These are phyloP conservation scores for Drosophila ogumai DNA, from an alignment of 1,140 invertebrate genomes.

Conservation along the genomic window DNA sequence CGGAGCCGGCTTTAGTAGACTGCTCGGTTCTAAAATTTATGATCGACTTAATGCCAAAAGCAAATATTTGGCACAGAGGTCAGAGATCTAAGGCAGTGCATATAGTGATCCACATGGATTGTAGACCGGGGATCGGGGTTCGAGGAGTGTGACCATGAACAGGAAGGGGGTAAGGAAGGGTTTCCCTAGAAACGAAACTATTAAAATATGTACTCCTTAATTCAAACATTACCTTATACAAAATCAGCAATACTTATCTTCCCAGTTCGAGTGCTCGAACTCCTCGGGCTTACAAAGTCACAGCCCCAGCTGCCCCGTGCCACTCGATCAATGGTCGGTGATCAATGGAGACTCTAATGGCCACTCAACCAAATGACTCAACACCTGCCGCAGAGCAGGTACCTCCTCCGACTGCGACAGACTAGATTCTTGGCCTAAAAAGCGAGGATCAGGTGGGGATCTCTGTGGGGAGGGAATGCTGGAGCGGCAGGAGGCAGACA, in stretches of 20 bases:
- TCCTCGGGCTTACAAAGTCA: not conserved
- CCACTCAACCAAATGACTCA: conserved; percentile 72
- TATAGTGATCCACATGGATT: conserved; percentile 5
- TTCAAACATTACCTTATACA: not conserved
- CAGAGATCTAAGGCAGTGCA: conserved; percentile 54
- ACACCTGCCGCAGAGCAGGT: conserved; percentile 66
- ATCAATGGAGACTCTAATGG: conserved; percentile 74
- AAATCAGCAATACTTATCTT: not conserved
- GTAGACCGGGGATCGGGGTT: no score
- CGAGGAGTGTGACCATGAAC: conserved; percentile 23
- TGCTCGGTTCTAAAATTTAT: conserved; percentile 49
- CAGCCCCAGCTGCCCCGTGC: not conserved
- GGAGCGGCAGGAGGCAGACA: conserved; percentile 72
- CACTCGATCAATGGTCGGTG: conserved; percentile 48
- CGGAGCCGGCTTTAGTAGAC: conserved; percentile 33
- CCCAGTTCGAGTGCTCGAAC: not conserved
- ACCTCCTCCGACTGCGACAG: conserved; percentile 21
- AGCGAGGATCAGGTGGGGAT: conserved; percentile 22
- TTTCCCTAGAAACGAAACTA: not conserved
- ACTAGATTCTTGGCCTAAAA: conserved; percentile 63
- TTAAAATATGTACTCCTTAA: not conserved
- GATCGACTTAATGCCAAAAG: conserved; percentile 52
- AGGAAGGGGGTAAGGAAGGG: not conserved
- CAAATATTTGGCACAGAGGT: conserved; percentile 60
- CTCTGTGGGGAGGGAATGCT: conserved; percentile 7